Conservation (phyloP, 2,797 vertebrate species). For the Falco biarmicus region DNA sequence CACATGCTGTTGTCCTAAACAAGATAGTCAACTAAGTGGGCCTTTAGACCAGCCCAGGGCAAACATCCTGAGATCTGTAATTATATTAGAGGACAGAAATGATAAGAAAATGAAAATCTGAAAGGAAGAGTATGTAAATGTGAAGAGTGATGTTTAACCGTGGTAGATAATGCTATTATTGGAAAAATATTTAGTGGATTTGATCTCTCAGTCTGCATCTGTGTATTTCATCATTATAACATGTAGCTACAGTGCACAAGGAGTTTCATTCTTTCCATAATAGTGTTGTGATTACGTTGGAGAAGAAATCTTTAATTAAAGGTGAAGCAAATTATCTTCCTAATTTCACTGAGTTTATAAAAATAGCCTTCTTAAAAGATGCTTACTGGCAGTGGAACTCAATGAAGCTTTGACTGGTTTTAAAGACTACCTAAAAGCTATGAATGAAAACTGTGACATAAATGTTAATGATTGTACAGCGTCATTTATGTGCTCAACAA, state of each 20-base stretch:
- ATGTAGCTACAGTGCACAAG: neutral
- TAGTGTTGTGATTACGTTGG: neutral
- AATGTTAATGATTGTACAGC: neutral
- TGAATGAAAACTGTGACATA: neutral
- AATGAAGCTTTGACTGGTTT: neutral
- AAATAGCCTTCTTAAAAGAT: neutral
- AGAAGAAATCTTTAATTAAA: neutral
- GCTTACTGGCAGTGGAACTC: neutral
- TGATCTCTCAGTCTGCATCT: neutral
- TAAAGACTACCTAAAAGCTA: neutral
- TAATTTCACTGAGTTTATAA: neutral
- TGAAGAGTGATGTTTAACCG: neutral
- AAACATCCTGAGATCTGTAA: neutral
- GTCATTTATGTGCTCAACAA: neutral
- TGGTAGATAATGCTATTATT: fast-evolving
- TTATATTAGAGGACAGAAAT: neutral
- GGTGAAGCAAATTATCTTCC: neutral
- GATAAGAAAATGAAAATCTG: neutral
- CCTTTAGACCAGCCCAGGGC: neutral
- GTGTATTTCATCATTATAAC: neutral
- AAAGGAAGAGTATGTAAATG: neutral
- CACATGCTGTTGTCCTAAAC: neutral
- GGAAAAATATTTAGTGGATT: neutral
- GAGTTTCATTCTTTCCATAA: neutral
- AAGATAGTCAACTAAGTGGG: neutral